Percentiles rank a stretch among this genome's conserved stretches.
Conservation (phyloP, 2,888 invertebrate species). For the Abscondita cerata region DNA sequence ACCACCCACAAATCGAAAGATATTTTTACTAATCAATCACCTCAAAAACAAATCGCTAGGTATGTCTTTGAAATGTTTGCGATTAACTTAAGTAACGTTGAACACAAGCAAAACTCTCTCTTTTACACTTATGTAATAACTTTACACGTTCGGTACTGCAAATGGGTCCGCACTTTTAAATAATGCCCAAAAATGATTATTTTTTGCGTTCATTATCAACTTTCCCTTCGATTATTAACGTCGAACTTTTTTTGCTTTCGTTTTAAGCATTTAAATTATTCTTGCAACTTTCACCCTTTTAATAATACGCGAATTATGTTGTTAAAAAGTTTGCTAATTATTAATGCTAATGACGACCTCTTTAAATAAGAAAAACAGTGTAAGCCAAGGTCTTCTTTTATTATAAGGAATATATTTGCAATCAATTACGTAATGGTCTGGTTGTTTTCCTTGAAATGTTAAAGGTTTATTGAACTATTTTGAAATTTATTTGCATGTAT, state of each 20-base stretch:
- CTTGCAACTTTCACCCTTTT: too few relatives aligned
- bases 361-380: too few relatives aligned
- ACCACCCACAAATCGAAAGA: background rate
- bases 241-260: background rate
- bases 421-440: too few relatives aligned
- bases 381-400: too few relatives aligned
- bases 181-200: background rate
- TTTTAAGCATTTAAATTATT: background rate
- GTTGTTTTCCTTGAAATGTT: too few relatives aligned
- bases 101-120: constrained; percentile 16
- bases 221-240: background rate
- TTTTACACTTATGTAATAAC: constrained; percentile 17
- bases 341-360: too few relatives aligned
- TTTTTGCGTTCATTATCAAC: background rate
- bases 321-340: too few relatives aligned
- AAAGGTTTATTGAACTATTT: too few relatives aligned
- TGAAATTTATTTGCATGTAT: too few relatives aligned
- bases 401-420: too few relatives aligned
- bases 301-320: too few relatives aligned
- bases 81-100: background rate
- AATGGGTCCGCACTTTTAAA: background rate
- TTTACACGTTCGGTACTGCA: constrained; percentile 9
- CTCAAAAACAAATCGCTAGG: constrained; percentile 5
- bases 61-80: background rate
- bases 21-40: too few relatives aligned